Evolutionary conservation across 2,888 invertebrate species (phyloP).

Genomic region (Agonopterix arenella): DNA sequence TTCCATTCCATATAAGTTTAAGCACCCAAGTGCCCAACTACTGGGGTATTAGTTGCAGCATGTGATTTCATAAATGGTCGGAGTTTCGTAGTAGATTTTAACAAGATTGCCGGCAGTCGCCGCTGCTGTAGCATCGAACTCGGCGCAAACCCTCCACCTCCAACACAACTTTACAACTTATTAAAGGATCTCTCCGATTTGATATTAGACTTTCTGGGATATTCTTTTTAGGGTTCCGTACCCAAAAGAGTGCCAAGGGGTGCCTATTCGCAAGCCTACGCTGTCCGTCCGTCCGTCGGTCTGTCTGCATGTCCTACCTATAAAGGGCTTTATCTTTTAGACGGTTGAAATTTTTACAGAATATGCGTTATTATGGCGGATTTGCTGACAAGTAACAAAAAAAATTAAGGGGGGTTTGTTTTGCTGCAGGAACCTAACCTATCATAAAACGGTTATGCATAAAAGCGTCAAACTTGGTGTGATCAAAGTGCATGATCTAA

Average conservation of each 20-base stretch:
- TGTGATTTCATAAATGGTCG: constrained; percentile 56
- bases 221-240: constrained; percentile 29
- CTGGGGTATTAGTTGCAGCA: constrained; percentile 41
- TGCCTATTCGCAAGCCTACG: no score
- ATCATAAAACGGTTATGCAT: no score
- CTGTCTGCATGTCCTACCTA: no score
- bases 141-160: constrained; percentile 51
- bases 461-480: no score
- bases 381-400: no score
- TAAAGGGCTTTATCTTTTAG: no score
- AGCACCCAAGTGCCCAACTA: constrained; percentile 18
- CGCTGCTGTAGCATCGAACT: constrained; percentile 50
- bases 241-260: no score
- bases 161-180: constrained; percentile 68
- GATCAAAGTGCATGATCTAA: constrained; percentile 9
- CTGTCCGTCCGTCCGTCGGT: no score
- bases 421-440: no score
- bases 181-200: constrained; percentile 55
- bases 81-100: constrained; percentile 66
- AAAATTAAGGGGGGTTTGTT: no score
- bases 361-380: no score
- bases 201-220: constrained; percentile 44
- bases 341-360: no score
- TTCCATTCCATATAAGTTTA: constrained; percentile 2
- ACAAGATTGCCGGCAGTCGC: constrained; percentile 66